Evolutionary conservation across 2,888 invertebrate genomes (phyloP).

Genomic region (Periphyllus acericola): DNA sequence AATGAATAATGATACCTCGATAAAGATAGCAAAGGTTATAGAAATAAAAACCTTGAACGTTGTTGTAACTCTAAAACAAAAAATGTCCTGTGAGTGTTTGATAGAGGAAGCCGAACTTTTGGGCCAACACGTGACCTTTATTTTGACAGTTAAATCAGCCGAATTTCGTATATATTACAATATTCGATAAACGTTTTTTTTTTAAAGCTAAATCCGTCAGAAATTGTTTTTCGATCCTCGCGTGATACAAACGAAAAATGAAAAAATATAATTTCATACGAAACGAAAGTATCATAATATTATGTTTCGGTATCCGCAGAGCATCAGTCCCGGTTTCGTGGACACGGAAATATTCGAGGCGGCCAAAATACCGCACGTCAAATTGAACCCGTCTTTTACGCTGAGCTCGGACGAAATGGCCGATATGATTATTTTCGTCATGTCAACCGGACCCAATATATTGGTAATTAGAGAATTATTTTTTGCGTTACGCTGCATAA

Average conservation of each 20-base stretch:
- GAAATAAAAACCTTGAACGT: too few species aligned
- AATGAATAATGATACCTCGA: too few species aligned
- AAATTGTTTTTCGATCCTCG: not conserved
- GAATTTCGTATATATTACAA: too few species aligned
- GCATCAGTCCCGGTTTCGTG: constrained; percentile 43
- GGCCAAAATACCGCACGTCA: constrained; percentile 47
- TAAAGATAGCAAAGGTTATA: too few species aligned
- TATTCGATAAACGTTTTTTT: too few species aligned
- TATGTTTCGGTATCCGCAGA: not conserved
- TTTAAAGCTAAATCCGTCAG: not conserved
- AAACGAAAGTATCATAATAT: not conserved
- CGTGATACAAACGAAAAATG: not conserved
- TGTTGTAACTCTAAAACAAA: too few species aligned
- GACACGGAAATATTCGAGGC: constrained; percentile 52
- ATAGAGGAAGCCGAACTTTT: too few species aligned
- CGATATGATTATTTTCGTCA: constrained; percentile 62
- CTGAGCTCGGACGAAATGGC: constrained; percentile 63
- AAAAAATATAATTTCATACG: not conserved
- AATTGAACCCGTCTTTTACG: constrained; percentile 56
- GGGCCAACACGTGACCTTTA: too few species aligned
- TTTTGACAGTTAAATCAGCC: too few species aligned
- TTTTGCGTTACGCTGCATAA: too few species aligned
- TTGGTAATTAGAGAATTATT: constrained; percentile 40
- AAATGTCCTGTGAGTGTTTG: too few species aligned
- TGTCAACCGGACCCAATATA: constrained; percentile 63